These are phyloP conservation scores for Tetranychus truncatus DNA, from an alignment of 2,888 invertebrate genomes.

Conservation along the genomic window DNA sequence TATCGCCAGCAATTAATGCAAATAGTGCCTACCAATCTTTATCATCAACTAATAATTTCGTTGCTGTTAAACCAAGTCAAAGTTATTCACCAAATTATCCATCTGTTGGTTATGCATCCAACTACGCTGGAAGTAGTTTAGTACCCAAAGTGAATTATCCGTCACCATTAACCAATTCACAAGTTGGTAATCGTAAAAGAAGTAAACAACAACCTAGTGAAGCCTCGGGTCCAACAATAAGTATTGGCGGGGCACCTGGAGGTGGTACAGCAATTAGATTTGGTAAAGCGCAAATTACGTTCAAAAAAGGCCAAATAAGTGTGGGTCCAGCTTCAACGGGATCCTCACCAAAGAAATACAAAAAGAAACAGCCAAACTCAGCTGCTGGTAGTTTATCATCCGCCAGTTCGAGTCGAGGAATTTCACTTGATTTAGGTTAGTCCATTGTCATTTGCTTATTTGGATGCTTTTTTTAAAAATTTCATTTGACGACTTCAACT, in stretches of 20 bases:
- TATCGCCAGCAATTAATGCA: neutral
- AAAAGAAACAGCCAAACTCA: neutral
- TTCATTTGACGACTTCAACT: too few species aligned
- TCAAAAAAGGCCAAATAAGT: slow-evolving; percentile 9
- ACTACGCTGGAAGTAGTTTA: neutral
- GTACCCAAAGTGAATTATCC: neutral
- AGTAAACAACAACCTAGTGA: neutral
- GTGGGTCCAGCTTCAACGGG: neutral
- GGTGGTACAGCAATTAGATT: slow-evolving; percentile 7
- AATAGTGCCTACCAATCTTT: neutral
- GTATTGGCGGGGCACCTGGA: slow-evolving; percentile 13
- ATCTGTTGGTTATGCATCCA: neutral
- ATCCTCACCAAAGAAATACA: neutral
- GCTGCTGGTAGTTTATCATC: neutral
- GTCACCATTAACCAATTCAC: neutral
- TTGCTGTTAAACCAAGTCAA: slow-evolving; percentile 8
- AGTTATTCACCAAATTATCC: neutral
- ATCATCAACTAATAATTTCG: slow-evolving; percentile 5
- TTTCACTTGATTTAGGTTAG: neutral
- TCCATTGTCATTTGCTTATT: neutral
- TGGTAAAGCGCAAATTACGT: slow-evolving; percentile 11
- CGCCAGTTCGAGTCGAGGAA: neutral
- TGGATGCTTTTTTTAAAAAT: neutral
- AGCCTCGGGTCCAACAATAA: slow-evolving; percentile 10
- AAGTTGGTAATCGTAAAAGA: neutral